Evolutionary conservation across 2,113 vertebrate species (phyloP).

Genomic region (Verasper variegatus): DNA sequence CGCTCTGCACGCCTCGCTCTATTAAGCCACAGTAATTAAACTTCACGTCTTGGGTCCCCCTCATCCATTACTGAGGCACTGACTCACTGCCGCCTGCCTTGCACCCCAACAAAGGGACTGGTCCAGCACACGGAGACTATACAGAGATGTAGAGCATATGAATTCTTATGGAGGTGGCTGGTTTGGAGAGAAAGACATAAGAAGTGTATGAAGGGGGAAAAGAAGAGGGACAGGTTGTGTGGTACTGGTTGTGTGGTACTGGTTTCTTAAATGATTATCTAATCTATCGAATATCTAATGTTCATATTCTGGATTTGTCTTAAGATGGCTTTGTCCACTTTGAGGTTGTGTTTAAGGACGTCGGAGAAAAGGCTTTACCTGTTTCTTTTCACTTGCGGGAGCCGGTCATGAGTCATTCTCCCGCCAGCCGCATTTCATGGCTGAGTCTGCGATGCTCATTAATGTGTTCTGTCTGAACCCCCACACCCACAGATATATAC

Average conservation of each 20-base stretch:
- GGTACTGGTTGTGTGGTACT: no score
- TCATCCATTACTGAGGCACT: conserved; percentile 43
- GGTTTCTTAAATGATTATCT: neutral
- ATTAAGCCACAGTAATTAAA: conserved; percentile 63
- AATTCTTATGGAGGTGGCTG: neutral
- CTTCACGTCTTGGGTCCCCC: conserved; percentile 39
- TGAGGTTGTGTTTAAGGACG: no score
- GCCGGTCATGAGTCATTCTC: conserved; percentile 34
- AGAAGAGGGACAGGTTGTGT: neutral
- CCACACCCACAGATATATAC: conserved; percentile 43
- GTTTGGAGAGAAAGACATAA: neutral
- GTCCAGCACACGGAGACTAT: conserved; percentile 13
- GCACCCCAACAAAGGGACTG: conserved; percentile 11
- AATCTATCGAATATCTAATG: neutral
- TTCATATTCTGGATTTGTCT: neutral
- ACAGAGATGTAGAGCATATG: conserved; percentile 24
- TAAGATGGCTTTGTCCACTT: neutral
- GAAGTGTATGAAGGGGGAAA: neutral
- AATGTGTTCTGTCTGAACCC: conserved; percentile 36
- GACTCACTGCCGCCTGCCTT: conserved; percentile 34
- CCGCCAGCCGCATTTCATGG: conserved; percentile 33
- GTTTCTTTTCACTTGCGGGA: conserved; percentile 9
- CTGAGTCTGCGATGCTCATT: conserved; percentile 39
- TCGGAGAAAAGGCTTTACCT: neutral
- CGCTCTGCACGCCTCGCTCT: conserved; percentile 25